Percentiles rank a stretch among this genome's conserved stretches.
Conservation (phyloP, 2,888 invertebrate species). For the Carcina quercana region DNA sequence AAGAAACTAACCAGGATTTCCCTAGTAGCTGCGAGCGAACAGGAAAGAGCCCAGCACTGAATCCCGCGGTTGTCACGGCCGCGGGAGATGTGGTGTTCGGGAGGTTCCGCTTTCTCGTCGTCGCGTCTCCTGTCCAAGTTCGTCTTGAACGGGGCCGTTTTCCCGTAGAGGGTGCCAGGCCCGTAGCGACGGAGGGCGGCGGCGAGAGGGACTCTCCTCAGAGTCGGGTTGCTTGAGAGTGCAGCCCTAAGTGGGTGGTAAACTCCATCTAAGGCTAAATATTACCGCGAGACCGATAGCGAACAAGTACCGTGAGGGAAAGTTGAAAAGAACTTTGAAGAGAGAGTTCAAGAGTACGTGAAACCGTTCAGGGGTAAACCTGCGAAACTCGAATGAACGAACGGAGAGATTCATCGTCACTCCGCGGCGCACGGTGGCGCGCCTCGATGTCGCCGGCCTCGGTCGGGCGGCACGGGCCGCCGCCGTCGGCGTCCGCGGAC, state of each 20-base stretch:
- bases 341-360: slow-evolving; percentile 70
- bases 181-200: slow-evolving; percentile 49
- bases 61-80: slow-evolving; percentile 45
- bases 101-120: slow-evolving; percentile 44
- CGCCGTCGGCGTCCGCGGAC: slow-evolving; percentile 28
- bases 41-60: slow-evolving; percentile 77
- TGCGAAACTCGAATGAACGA: slow-evolving; percentile 72
- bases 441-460: slow-evolving; percentile 15
- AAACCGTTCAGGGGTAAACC: slow-evolving; percentile 70
- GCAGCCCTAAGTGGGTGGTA: slow-evolving; percentile 77
- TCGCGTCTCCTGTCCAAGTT: slow-evolving; percentile 50
- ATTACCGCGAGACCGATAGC: slow-evolving; percentile 78
- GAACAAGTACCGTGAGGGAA: slow-evolving; percentile 81
- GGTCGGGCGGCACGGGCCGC: slow-evolving; percentile 25
- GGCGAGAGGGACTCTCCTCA: slow-evolving; percentile 34
- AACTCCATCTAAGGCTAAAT: slow-evolving; percentile 76
- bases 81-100: slow-evolving; percentile 73
- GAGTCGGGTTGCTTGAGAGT: slow-evolving; percentile 76
- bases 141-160: slow-evolving; percentile 65
- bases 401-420: slow-evolving; percentile 51
- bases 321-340: slow-evolving; percentile 82
- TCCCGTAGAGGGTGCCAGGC: slow-evolving; percentile 71
- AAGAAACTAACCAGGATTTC: slow-evolving; percentile 72
- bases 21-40: slow-evolving; percentile 52
- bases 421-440: slow-evolving; percentile 27